A percentile compares a stretch with the other conserved stretches of the same genome.
Evolutionary conservation across 2,888 invertebrate genomes (phyloP).

Genomic region (Stegophylla sp.): DNA sequence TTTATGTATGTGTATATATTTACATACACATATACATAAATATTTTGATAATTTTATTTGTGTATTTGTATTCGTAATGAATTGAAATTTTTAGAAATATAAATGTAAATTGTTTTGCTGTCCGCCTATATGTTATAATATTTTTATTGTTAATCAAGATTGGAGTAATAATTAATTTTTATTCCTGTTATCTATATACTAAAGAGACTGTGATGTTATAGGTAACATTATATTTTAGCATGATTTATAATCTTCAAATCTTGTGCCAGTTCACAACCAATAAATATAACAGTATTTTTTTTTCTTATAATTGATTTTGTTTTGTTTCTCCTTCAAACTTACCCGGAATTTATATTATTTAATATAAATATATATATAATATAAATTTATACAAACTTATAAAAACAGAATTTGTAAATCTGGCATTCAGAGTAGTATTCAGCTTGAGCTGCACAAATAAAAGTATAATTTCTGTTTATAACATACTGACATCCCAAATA

Average conservation of each 20-base stretch:
- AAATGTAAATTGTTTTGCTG: conserved; percentile 22
- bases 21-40: neutral
- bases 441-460: no score
- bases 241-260: conserved; percentile 33
- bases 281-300: conserved; percentile 56
- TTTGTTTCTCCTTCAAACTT: neutral
- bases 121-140: conserved; percentile 23
- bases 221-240: conserved; percentile 38
- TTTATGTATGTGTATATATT: neutral
- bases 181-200: conserved; percentile 54
- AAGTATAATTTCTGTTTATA: no score
- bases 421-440: no score
- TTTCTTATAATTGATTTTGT: neutral
- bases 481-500: no score
- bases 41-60: conserved; percentile 14
- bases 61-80: conserved; percentile 33
- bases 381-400: no score
- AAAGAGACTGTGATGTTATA: conserved; percentile 52
- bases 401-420: no score
- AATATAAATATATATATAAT: no score
- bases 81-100: conserved; percentile 27
- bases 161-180: conserved; percentile 37
- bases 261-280: conserved; percentile 55
- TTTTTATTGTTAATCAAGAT: conserved; percentile 33
- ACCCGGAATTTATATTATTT: no score